Conservation (phyloP, 2,797 vertebrate genomes). For the Merluccius polli region DNA sequence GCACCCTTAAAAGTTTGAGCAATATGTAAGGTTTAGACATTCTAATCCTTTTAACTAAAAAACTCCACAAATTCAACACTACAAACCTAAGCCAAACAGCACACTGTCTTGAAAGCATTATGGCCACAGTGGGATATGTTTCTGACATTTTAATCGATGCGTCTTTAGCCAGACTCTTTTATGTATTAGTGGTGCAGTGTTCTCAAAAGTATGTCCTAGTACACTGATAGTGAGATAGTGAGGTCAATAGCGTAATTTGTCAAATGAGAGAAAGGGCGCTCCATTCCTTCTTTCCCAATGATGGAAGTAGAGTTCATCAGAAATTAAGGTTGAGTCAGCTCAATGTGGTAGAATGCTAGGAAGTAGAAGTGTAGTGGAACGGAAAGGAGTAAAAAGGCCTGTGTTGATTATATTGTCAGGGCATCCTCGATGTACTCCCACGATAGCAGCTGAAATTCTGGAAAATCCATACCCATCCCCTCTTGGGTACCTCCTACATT, state of each 20-base stretch:
- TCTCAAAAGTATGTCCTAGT: constrained; percentile 4
- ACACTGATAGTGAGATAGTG: constrained; percentile 20
- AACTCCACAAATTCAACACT: constrained; percentile 23
- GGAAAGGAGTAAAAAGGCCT: neutral
- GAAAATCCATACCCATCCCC: neutral
- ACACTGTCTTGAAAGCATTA: constrained; percentile 28
- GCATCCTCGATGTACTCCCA: neutral
- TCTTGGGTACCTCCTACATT: neutral
- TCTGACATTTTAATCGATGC: constrained; percentile 14
- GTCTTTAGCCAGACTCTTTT: constrained; percentile 15
- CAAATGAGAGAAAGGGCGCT: constrained; percentile 23
- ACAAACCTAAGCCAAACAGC: constrained; percentile 6
- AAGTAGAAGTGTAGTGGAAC: neutral
- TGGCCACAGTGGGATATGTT: constrained; percentile 18
- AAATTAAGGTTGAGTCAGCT: neutral
- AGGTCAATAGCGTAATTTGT: constrained; percentile 30
- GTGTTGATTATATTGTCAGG: neutral
- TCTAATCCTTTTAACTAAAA: constrained; percentile 10
- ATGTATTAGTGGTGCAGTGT: neutral
- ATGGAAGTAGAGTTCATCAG: constrained; percentile 6
- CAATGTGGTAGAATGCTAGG: neutral
- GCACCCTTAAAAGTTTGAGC: constrained; percentile 11
- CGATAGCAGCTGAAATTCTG: neutral
- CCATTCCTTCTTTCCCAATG: constrained; percentile 23
- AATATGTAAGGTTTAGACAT: constrained; percentile 11